These are phyloP conservation scores for Sinocyclocheilus anophthalmus DNA, from an alignment of 2,113 vertebrate genomes.

Conservation along the genomic window DNA sequence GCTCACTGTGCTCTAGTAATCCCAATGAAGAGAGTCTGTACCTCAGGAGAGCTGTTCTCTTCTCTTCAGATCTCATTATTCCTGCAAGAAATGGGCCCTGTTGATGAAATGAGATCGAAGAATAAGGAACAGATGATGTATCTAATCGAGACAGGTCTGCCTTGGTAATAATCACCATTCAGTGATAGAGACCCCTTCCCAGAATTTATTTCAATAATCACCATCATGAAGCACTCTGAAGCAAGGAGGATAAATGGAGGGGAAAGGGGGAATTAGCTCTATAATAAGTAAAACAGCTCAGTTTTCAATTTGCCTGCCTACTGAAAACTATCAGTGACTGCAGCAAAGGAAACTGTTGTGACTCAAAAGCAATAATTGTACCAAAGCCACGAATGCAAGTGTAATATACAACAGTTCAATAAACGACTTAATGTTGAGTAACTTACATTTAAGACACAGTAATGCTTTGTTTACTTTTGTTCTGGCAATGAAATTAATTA, in stretches of 20 bases:
- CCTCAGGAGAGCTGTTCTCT: not conserved
- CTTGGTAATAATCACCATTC: slow-evolving; percentile 18
- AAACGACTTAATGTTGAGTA: not conserved
- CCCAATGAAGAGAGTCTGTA: not conserved
- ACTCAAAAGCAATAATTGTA: not conserved
- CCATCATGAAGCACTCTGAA: not conserved
- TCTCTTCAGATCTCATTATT: slow-evolving; percentile 35
- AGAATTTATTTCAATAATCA: slow-evolving; percentile 8
- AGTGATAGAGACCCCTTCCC: not conserved
- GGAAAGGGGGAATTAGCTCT: not conserved
- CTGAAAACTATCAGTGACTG: not conserved
- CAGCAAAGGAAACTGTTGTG: not conserved
- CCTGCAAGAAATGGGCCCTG: slow-evolving; percentile 19
- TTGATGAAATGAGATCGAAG: slow-evolving; percentile 19
- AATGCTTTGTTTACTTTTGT: not conserved
- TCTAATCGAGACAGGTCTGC: slow-evolving; percentile 20
- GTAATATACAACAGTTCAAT: not conserved
- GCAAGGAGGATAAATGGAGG: not conserved
- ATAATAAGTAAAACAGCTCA: not conserved
- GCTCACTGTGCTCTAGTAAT: slow-evolving; percentile 20
- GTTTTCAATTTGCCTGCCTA: not conserved
- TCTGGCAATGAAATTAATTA: not conserved
- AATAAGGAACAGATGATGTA: slow-evolving; percentile 27
- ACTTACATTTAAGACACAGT: not conserved
- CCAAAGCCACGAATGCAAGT: not conserved